Base-by-base conservation (phyloP, 2,888 invertebrate genomes). In the Xanthia icteritia region DNA sequence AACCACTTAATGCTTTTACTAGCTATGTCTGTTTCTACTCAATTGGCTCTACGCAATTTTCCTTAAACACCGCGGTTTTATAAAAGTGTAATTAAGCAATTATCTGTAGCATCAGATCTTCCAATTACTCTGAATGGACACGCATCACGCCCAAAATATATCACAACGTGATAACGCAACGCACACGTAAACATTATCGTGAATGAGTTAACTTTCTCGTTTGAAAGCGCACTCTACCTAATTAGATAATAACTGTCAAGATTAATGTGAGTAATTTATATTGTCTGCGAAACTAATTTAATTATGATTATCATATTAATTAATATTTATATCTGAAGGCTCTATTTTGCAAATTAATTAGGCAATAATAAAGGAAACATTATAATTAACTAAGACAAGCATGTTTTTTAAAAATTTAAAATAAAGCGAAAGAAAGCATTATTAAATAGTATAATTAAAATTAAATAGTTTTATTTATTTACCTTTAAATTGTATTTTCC, bases 41-140 rank as follows among this genome's bases (percentile, higher is more conserved):
- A 70, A 67, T 73, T 73, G 64, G 20, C 31, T 76, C 58, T 63
- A 60, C 56, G 56, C 54, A 66, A 48, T 73, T 83, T 63, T 80
- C 58, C 42, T 64, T 64, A 42, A 63, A 63, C 69, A 66, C 27
- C 15, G n/a, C 58, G 39, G 56, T 79, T 72, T 76, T 45, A 63
- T 70, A 69, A 83, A 73, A 84, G 36, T 36, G 69, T 84, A 82
- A 89, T 83, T 79, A 88, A 88, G 86, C 83, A 88, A 89, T 88
- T 87, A 85, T 81, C 79, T 70, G 58, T 72, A 48, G 64, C 81
- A 81, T 79, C 70, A 76, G 67, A 79, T 84, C 86, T 83, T 81
- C 79, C 80, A 86, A 88, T 90, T 88, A 88, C 67, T 78, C 71
- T 82, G 83, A 86, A 86, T 84, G 86, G 85, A 79, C 82, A 86